Evolutionary conservation across 2,113 vertebrate species (phyloP), one percentile per base, ranked within the genome.

Genomic region (Sinocyclocheilus maitianheensis): DNA sequence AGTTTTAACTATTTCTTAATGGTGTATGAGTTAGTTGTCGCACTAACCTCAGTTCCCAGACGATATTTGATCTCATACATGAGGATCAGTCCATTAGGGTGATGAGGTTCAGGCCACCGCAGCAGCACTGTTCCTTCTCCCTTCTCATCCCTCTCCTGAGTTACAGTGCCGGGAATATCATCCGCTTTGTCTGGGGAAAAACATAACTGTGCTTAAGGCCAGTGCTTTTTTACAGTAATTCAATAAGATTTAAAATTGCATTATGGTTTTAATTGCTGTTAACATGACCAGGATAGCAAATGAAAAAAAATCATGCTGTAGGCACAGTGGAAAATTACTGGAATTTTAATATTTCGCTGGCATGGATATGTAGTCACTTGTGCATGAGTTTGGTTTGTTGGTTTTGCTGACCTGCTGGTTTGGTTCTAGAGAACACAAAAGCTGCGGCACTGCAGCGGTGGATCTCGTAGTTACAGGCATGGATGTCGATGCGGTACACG

Each of bases 11-110:
- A 82, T 82, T 46, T 53, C 43, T 60, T 48, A 40, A 51, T 62
- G 53, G 6, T 76, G 26, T 84, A 10, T 24, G 13, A 71, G 48
- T 83, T 55, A 88, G 26, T 62, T 26, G 80, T 84, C 7, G 13
- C 62, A 14, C 96, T 95, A 87, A 99, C 98, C 97, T 99, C 98
- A 0, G 92, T 90, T 0, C 95, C 96, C 37, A 96, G 95, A 24
- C 96, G 96, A 0, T 96, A 98, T 87, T 98, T 97, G 89, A 99
- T 96, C 89, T 99, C 98, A 67, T 99, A 99, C 97, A 98, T 99
- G 0, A 99, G 94, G 85, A 99, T 96, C 87, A 99, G 92, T 46
- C 98, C 98, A 0, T 99, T 99, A 43, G 98, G 97, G 78, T 91
- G 96, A 85, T 90, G 22, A 3, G 98, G 98, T 88, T 99, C 96